Evolutionary conservation across 2,113 vertebrate species (phyloP).

Genomic region (Daubentonia madagascariensis): DNA sequence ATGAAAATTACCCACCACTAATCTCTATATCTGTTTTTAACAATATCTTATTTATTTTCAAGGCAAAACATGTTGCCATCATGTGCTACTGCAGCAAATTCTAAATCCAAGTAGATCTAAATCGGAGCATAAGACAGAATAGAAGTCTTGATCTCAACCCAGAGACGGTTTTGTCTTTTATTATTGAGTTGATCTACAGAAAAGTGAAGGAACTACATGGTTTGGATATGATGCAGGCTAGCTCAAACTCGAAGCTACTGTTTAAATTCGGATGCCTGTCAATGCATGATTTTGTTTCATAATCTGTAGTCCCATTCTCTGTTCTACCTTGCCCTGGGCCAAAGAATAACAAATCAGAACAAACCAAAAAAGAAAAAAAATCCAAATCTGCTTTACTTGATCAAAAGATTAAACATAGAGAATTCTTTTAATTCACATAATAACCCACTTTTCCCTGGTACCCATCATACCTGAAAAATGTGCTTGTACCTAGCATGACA

Average conservation of each 20-base stretch:
- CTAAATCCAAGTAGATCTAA: neutral
- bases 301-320: neutral
- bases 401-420: neutral
- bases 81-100: neutral
- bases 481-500: neutral
- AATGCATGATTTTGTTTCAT: neutral
- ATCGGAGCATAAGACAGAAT: neutral
- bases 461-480: neutral
- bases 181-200: neutral
- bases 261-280: neutral
- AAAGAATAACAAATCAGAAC: neutral
- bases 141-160: neutral
- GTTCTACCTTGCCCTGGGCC: neutral
- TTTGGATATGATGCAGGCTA: neutral
- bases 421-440: neutral
- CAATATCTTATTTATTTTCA: conserved; percentile 59
- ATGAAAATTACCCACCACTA: conserved; percentile 50
- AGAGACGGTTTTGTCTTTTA: neutral
- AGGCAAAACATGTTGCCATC: conserved; percentile 10
- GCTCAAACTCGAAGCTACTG: neutral
- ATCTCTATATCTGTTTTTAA: conserved; percentile 67
- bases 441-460: neutral
- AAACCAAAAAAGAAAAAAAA: neutral
- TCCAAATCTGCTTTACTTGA: neutral
- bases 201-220: neutral